Percentiles rank a stretch among this genome's conserved stretches.
Evolutionary conservation across 2,113 vertebrate genomes (phyloP).

Genomic region (Phycodurus eques): DNA sequence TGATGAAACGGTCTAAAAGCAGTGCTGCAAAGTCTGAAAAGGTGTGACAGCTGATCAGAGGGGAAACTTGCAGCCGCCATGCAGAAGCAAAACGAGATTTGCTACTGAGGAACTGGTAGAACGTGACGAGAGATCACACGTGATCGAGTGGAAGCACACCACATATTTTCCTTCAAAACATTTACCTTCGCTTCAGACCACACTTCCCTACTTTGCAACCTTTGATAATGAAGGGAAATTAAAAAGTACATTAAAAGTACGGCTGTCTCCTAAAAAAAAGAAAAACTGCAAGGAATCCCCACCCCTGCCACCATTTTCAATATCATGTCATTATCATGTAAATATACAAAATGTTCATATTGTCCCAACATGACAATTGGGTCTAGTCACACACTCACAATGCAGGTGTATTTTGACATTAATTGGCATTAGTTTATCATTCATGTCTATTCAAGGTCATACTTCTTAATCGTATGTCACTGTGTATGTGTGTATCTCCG

Average conservation of each 20-base stretch:
- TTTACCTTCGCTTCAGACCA: no score
- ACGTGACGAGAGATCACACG: not conserved
- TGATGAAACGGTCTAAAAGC: slow-evolving; percentile 87
- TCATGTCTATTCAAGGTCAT: not conserved
- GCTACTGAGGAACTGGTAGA: slow-evolving; percentile 4
- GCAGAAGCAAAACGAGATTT: slow-evolving; percentile 53
- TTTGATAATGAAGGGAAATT: no score
- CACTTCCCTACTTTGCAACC: no score
- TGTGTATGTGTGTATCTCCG: not conserved
- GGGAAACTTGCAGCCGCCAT: slow-evolving; percentile 36
- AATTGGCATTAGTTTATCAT: not conserved
- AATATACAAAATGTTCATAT: not conserved
- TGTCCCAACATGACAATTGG: not conserved
- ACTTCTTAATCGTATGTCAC: not conserved
- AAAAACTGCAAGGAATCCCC: not conserved
- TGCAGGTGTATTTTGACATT: not conserved
- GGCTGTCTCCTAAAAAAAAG: no score
- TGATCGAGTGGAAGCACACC: slow-evolving; percentile 12
- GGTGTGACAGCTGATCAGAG: slow-evolving; percentile 79
- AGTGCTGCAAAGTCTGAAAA: slow-evolving; percentile 80
- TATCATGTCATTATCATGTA: not conserved
- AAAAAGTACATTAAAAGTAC: no score
- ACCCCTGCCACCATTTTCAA: no score
- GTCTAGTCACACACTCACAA: not conserved
- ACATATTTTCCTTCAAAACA: no score